Conservation (phyloP, 2,888 invertebrate species). For the Ariolimax columbianus region DNA sequence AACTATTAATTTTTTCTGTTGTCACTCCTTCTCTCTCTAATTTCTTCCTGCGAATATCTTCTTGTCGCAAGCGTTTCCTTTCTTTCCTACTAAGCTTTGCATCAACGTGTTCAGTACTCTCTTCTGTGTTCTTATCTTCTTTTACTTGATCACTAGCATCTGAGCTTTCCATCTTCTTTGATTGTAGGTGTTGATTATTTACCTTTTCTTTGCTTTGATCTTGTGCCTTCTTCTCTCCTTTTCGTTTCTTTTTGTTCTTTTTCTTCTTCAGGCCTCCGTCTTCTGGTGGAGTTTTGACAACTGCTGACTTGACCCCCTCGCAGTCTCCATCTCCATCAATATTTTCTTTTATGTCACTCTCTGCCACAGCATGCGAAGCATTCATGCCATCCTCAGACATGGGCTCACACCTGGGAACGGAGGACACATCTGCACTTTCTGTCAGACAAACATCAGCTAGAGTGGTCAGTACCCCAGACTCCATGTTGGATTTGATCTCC, state of each 20-base stretch:
- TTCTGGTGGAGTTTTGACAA: not conserved
- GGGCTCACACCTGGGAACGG: not conserved
- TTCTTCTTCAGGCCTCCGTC: conserved; percentile 1
- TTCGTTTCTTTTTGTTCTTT: conserved; percentile 15
- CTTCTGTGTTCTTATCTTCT: not conserved
- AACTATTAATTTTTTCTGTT: not conserved
- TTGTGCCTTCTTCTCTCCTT: conserved; percentile 22
- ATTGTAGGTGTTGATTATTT: not conserved
- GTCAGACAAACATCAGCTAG: not conserved
- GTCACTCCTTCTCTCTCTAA: not conserved
- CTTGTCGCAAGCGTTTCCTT: conserved; percentile 41
- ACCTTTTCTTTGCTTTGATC: not conserved
- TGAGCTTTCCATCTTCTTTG: not conserved
- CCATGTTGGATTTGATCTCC: not conserved
- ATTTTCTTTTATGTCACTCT: not conserved
- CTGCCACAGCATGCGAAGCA: not conserved
- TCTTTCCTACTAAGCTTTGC: conserved; percentile 38
- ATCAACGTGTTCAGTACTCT: not conserved
- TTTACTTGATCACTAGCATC: not conserved
- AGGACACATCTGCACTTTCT: not conserved
- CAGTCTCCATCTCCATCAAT: not conserved
- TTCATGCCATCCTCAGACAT: not conserved
- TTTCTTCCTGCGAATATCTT: conserved; percentile 45
- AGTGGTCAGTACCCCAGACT: not conserved
- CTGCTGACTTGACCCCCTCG: conserved; percentile 15